Base-by-base conservation (phyloP, 2,888 invertebrate genomes). In the Iselma pallidipennis region DNA sequence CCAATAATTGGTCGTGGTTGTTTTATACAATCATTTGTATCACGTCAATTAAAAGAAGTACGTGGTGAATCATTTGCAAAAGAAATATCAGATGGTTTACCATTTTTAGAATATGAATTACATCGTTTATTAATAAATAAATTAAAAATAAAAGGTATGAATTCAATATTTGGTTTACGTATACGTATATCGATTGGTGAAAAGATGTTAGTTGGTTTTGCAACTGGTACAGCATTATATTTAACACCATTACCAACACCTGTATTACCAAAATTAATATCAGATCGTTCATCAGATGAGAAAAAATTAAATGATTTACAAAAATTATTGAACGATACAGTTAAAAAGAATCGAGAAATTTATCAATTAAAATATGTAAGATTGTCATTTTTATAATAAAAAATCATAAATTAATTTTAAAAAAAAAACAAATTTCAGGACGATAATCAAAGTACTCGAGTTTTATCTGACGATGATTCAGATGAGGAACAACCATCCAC, bases 91-190 rank as follows among this genome's bases (percentile, higher is more conserved):
- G 94, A 98, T 83, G 93, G 93, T 71, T 84, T 98, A 57, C 98
- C 98, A 0, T 98, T 98, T 83, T 82, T 98, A 57, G 98, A 98
- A 80, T 98, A 97, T 79, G 97, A 98, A 80, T 83, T 98, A 50
- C 96, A 98, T 81, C 89, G 94, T 63, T 87, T 96, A 69, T 83
- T 98, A 33, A 86, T 96, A 1, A 95, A 95, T 76, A 97, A 96
- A 78, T 83, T 98, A 2, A 89, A 93, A 81, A 92, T 96, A 67
- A 94, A 94, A 81, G 96, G 96, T 6, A 96, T 97, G 88, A 98
- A 98, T 83, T 92, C 95, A 4, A 84, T 97, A 56, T 97, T 97
- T 82, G 93, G 94, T 0, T 84, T 98, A 6, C 90, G 89, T 76
- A 85, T 88, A 64, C 82, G 84, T 63, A 83, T 85, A 23, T 83